Conservation (phyloP, 2,113 vertebrate species). For the Zapornia atra region DNA sequence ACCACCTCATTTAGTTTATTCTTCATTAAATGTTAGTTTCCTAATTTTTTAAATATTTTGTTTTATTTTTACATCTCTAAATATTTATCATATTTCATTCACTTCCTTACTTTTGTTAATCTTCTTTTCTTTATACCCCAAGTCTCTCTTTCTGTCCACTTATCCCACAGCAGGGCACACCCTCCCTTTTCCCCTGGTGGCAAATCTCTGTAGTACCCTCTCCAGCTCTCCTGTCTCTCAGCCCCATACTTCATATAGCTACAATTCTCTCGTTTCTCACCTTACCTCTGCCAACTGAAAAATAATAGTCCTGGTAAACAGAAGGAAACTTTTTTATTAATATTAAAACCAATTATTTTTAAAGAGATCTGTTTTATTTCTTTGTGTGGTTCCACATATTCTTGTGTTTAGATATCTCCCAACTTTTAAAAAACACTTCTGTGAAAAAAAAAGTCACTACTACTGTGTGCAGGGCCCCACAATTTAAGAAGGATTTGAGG, state of each 20-base stretch:
- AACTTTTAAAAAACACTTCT: not conserved
- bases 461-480: not conserved
- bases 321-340: not conserved
- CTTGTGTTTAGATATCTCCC: not conserved
- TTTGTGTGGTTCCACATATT: not conserved
- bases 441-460: not conserved
- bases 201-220: fast-evolving
- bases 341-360: not conserved
- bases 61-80: not conserved
- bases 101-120: not conserved
- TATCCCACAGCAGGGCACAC: not conserved
- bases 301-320: not conserved
- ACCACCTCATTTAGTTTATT: not conserved
- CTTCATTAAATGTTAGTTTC: not conserved
- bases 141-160: not conserved
- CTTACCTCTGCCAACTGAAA: not conserved
- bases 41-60: not conserved
- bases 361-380: not conserved
- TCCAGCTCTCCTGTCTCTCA: not conserved
- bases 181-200: not conserved
- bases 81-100: not conserved
- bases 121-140: not conserved
- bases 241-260: not conserved
- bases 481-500: not conserved
- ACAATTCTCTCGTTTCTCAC: not conserved